Percentiles rank a stretch among this genome's conserved stretches.
Conservation (phyloP, 2,113 vertebrate species). For the Sylvilagus bachmani region DNA sequence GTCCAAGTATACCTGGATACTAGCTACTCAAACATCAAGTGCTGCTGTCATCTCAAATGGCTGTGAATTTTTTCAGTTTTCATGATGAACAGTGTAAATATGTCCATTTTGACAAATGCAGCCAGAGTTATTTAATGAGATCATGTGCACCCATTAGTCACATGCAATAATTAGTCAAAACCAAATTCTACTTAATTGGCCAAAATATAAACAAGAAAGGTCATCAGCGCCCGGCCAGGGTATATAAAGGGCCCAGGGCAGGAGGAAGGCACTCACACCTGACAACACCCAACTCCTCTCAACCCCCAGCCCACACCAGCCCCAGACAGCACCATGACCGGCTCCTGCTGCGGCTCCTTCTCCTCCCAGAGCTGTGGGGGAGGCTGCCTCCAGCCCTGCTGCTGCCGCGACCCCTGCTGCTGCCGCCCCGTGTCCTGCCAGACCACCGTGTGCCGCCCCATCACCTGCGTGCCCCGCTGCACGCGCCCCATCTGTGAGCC, state of each 20-base stretch:
- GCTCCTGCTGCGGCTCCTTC: conserved; percentile 72
- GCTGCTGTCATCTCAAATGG: background rate
- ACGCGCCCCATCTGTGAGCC: conserved; percentile 70
- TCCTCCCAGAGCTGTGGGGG: conserved; percentile 10
- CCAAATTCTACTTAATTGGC: conserved; percentile 68
- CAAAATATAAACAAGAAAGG: conserved; percentile 61
- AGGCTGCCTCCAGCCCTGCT: conserved; percentile 66
- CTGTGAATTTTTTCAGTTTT: background rate
- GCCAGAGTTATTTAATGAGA: conserved; percentile 43
- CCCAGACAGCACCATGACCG: conserved; percentile 57
- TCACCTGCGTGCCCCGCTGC: conserved; percentile 69
- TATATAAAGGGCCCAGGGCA: conserved; percentile 44
- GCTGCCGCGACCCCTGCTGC: conserved; percentile 66
- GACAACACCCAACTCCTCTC: background rate
- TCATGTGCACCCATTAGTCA: conserved; percentile 10
- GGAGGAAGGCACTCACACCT: background rate
- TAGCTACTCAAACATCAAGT: background rate
- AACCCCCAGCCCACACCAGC: background rate
- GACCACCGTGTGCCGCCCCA: conserved; percentile 76
- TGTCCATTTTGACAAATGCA: background rate
- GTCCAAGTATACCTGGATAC: background rate
- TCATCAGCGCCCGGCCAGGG: background rate
- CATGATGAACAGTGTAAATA: background rate
- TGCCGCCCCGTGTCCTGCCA: conserved; percentile 72
- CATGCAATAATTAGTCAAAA: conserved; percentile 53